Evolutionary conservation across 2,797 vertebrate genomes (phyloP).

Genomic region (Phataginus tetradactyla): DNA sequence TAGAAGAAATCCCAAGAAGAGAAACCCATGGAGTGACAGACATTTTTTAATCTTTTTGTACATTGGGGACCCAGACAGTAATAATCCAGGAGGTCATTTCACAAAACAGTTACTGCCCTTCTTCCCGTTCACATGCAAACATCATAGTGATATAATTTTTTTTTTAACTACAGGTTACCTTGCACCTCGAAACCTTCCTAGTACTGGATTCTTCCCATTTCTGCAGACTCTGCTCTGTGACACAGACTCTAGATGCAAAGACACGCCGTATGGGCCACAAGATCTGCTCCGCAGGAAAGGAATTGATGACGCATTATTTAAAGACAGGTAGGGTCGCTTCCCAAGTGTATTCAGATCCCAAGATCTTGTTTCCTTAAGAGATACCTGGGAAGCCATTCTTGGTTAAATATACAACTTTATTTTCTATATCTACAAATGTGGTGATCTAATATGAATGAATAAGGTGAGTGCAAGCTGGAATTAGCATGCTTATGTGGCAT

Average conservation of each 20-base stretch:
- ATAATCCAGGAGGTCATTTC: neutral
- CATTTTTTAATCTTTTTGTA: conserved; percentile 17
- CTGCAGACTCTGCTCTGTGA: conserved; percentile 88
- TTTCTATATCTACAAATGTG: neutral
- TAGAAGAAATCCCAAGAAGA: conserved; percentile 11
- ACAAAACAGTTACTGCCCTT: neutral
- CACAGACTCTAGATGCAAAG: conserved; percentile 87
- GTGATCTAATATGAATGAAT: neutral
- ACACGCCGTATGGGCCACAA: conserved; percentile 82
- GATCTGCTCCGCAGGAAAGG: conserved; percentile 85
- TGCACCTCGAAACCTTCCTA: conserved; percentile 89
- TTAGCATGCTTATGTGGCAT: neutral
- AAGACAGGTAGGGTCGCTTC: conserved; percentile 80
- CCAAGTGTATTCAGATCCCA: neutral
- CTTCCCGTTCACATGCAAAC: neutral
- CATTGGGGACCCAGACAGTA: neutral
- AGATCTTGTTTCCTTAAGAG: neutral
- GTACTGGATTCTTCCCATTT: conserved; percentile 88
- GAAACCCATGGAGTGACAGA: neutral
- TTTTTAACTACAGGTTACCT: conserved; percentile 86
- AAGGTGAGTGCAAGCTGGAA: neutral
- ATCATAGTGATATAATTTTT: neutral
- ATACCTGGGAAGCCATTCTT: neutral
- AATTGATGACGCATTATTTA: conserved; percentile 63
- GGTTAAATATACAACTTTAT: neutral